These are phyloP conservation scores for Phytoseiulus persimilis DNA, from an alignment of 2,888 invertebrate genomes.

Conservation along the genomic window DNA sequence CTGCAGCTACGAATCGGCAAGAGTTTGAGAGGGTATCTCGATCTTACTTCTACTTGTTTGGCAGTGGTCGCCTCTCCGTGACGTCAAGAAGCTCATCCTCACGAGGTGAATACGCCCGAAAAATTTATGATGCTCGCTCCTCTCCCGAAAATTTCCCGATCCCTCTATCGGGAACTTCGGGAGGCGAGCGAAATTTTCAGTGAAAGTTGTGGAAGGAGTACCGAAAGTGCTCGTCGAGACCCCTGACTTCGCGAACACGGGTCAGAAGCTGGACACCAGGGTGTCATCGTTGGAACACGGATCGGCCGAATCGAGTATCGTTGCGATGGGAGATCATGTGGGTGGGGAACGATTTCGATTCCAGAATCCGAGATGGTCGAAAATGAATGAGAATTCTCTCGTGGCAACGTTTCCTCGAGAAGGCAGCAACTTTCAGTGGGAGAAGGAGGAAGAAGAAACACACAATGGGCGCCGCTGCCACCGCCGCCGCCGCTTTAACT, in stretches of 20 bases:
- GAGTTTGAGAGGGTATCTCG: neutral
- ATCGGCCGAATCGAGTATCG: too few species aligned
- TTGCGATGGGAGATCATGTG: too few species aligned
- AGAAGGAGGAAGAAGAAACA: neutral
- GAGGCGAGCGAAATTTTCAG: too few species aligned
- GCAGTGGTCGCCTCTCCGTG: neutral
- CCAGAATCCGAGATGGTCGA: neutral
- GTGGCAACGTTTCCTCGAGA: neutral
- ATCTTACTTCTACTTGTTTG: neutral
- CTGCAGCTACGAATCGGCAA: neutral
- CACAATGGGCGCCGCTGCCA: neutral
- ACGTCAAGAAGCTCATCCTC: neutral
- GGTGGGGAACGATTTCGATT: too few species aligned
- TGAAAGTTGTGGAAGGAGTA: too few species aligned
- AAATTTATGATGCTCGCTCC: too few species aligned
- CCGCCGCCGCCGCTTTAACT: neutral
- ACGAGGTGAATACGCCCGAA: neutral
- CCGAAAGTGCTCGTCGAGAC: too few species aligned
- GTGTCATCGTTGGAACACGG: too few species aligned
- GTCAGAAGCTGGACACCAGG: too few species aligned
- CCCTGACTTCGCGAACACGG: too few species aligned
- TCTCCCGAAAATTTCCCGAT: too few species aligned
- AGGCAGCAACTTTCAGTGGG: neutral
- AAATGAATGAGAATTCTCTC: neutral
- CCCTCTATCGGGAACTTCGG: too few species aligned